Evolutionary conservation across 2,113 vertebrate genomes (phyloP).

Genomic region (Microtus pennsylvanicus): DNA sequence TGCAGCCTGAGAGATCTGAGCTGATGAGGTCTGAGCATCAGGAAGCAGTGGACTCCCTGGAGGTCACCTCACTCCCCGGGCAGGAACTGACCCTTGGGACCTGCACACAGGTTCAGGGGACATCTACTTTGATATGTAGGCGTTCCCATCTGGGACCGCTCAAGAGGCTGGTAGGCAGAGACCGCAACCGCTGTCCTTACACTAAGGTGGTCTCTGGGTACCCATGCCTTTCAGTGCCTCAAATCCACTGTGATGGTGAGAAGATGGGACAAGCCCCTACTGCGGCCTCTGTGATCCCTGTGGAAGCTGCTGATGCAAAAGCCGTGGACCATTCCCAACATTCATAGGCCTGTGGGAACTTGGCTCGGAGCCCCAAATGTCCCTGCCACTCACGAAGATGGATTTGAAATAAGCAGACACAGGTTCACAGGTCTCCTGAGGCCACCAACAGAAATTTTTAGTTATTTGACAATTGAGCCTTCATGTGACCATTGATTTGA

Average conservation of each 20-base stretch:
- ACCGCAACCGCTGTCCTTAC: neutral
- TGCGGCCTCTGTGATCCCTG: rapidly evolving
- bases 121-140: rapidly evolving
- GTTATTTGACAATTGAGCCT: no score
- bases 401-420: neutral
- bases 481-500: no score
- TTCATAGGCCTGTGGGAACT: neutral
- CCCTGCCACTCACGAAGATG: neutral
- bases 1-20: slow-evolving; percentile 37
- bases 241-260: rapidly evolving
- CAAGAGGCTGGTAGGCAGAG: neutral
- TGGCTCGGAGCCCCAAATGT: no score
- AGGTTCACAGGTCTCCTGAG: neutral
- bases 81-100: neutral
- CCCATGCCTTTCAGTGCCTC: neutral
- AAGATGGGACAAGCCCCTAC: neutral
- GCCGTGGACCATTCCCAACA: neutral
- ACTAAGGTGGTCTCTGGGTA: neutral
- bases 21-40: no score
- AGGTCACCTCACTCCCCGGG: neutral
- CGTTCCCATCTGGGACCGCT: no score
- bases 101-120: neutral
- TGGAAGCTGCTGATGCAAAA: no score
- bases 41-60: neutral
- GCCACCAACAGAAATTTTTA: no score